Evolutionary conservation across 2,797 vertebrate species (phyloP).

Genomic region (Poeciliopsis infans): DNA sequence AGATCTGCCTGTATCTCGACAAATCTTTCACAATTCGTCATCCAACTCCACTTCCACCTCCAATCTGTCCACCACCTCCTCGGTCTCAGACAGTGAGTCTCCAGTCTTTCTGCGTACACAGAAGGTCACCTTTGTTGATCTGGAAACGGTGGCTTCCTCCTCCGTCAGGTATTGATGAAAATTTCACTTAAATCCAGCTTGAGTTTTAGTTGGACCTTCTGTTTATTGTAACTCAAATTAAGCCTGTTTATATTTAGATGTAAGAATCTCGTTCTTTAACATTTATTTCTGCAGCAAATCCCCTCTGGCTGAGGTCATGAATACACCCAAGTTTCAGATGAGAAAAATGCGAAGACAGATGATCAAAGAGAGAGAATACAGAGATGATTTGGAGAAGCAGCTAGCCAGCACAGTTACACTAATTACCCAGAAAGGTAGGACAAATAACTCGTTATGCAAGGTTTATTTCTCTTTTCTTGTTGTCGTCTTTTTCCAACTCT

Average conservation of each 20-base stretch:
- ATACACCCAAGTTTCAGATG: constrained; percentile 92
- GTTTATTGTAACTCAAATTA: too few species aligned
- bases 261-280: background rate
- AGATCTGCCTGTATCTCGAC: constrained; percentile 45
- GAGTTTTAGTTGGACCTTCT: background rate
- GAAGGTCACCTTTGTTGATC: constrained; percentile 86
- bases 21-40: constrained; percentile 39
- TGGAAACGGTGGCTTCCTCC: constrained; percentile 87
- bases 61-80: constrained; percentile 40
- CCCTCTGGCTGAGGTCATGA: constrained; percentile 91
- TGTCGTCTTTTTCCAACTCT: background rate
- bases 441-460: background rate
- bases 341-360: constrained; percentile 86
- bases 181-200: background rate
- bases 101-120: constrained; percentile 68
- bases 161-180: constrained; percentile 72
- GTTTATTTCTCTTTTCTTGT: background rate
- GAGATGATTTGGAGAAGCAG: constrained; percentile 88
- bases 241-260: background rate
- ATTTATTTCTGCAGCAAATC: constrained; percentile 71
- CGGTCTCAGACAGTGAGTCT: constrained; percentile 73
- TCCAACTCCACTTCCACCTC: constrained; percentile 52
- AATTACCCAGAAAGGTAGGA: constrained; percentile 85
- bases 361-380: constrained; percentile 83
- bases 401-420: constrained; percentile 77